Base-by-base conservation (phyloP, 2,797 vertebrate species). In the Manis pentadactyla region DNA sequence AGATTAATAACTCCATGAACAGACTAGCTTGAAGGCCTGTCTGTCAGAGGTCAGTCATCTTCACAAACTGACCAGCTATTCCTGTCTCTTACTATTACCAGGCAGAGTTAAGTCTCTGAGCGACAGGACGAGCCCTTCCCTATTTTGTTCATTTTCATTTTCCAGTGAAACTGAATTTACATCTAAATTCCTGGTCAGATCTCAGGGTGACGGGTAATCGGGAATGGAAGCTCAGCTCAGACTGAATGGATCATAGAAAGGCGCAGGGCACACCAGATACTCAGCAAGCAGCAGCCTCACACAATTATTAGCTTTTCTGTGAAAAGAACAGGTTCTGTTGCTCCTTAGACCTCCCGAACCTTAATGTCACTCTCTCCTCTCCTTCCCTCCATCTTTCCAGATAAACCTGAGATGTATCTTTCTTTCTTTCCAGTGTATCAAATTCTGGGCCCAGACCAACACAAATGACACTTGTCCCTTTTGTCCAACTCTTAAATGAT, bases 381-480 rank as follows among this genome's bases (percentile, higher is more conserved):
- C 49, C 82, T 88, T 93, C 59, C 81, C 49, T 74, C 73, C 42
- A 12, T 42, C 21, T 94, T 69, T 82, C 18, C 64, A 61, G 59
- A 66, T 97, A 91, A 98, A 86, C 92, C 78, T 97, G 90, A 97
- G 87, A 59, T 90, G 5, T 98, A 64, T 81, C 86, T 97, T 96
- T 98, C 95, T 98, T 87, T 98, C 81, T 98, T 98, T 98, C 63
- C 96, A 99, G 99, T 99, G 99, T 98, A 99, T 99, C 98, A 99
- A 98, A 74, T 99, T 99, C 95, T 99, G 99, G 99, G 99, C 99
- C 39, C 98, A 99, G 97, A 99, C 99, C 98, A 99, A 99, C 98
- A 99, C 99, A 85, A 99, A 99, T 92, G 99, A 99, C 97, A 98
- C 99, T 93, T 99, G 99, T 88, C 99, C 99, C 92, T 99, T 99